Conservation (phyloP, 2,797 vertebrate genomes). For the Ibycter americanus region DNA sequence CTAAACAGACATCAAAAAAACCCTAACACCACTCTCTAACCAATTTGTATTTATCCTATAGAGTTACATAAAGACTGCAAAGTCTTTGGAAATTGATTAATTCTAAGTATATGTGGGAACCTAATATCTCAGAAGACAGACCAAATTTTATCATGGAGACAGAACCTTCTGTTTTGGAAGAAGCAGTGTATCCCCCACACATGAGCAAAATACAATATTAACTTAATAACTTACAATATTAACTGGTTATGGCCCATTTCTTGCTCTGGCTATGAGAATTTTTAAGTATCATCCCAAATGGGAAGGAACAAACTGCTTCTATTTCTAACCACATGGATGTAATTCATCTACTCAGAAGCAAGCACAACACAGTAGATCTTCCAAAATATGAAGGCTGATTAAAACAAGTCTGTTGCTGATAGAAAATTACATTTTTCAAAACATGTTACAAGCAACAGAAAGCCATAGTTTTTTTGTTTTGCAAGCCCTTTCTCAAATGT, state of each 20-base stretch:
- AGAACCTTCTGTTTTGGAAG: neutral
- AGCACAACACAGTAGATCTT: neutral
- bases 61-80: neutral
- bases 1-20: neutral
- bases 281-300: neutral
- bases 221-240: neutral
- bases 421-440: neutral
- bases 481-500: neutral
- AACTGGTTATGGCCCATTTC: neutral
- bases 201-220: neutral
- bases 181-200: neutral
- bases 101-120: neutral
- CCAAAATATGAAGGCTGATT: neutral
- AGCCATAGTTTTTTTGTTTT: neutral
- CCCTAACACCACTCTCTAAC: neutral
- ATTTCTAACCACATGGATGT: neutral
- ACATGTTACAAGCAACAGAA: neutral
- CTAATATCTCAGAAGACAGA: neutral
- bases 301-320: neutral
- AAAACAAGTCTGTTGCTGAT: neutral
- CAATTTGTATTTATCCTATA: neutral
- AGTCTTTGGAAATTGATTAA: neutral
- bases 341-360: neutral
- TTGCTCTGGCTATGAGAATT: neutral
- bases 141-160: neutral